Base-by-base conservation (phyloP, 1,140 invertebrate genomes). In the Melanaphis sacchari region DNA sequence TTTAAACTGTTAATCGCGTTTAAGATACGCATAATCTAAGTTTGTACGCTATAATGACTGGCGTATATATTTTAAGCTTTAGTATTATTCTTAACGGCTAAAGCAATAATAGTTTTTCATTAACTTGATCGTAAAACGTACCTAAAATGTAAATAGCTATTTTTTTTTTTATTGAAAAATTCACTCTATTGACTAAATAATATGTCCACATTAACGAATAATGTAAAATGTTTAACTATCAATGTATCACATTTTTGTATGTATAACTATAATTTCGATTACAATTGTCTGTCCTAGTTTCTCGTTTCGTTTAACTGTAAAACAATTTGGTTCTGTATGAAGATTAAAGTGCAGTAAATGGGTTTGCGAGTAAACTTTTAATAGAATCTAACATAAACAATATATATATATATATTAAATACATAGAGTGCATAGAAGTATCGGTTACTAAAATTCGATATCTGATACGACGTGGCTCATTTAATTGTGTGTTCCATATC, bases 381-480 rank as follows among this genome's bases (percentile, higher is more conserved):
- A 46, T 88, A 49, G 26, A 88, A 88, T 49, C 49, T 11, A 41
- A 41, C 2, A 84, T 40, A 84, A 41, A 84, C 38, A 26, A 49
- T 87, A 87, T 87, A 49, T 49, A 49, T 43, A 43, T 43, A 87
- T 36, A 87, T n/a, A 49, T 43, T 85, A 43, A 18, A 43, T 85
- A 76, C 59, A 76, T 76, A 21, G 59, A 76, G 15, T 18, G 15
- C 59, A n/a, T n/a, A 1, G 41, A 46, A 87, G 85, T 87, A 46
- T 87, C 31, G 31, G 31, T 87, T 87, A 46, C 41, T 87, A 87
- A 87, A 87, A 46, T 46, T 46, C n/a, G 85, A 87, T 87, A 87
- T 87, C 85, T 87, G 85, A 87, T n/a, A 87, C 38, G 85, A n/a
- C 31, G 43, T 31, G 40, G 26, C 26, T 87, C 85, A 46, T 87